phyloP scores from a whole-genome alignment of 2,888 invertebrate species.

The Plemyria rubiginata region DNA sequence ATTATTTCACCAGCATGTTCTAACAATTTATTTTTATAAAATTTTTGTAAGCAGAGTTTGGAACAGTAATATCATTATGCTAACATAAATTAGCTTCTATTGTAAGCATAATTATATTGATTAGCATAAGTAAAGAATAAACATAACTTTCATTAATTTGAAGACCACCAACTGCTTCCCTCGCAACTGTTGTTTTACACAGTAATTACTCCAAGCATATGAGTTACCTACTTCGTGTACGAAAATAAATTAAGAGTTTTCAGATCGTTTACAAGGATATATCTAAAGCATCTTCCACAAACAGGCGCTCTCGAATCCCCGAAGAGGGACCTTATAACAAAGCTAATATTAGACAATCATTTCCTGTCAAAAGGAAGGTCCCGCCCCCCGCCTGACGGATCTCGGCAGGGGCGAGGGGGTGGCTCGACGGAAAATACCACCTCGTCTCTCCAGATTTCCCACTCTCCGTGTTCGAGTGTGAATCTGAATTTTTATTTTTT shows the following conservation, averaged over 20 bases:
- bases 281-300: constrained; percentile 53
- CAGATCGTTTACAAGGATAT: constrained; percentile 50
- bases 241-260: constrained; percentile 33
- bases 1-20: constrained; percentile 42
- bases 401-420: constrained; percentile 50
- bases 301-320: constrained; percentile 68
- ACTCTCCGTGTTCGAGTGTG: constrained; percentile 76
- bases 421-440: constrained; percentile 66
- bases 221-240: constrained; percentile 27
- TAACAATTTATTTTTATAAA: constrained; percentile 47
- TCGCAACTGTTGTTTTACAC: constrained; percentile 8
- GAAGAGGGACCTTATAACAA: constrained; percentile 82
- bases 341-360: constrained; percentile 85
- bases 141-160: constrained; percentile 32
- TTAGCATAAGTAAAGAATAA: constrained; percentile 42
- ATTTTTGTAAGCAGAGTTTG: constrained; percentile 46
- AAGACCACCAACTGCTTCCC: constrained; percentile 29
- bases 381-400: constrained; percentile 59
- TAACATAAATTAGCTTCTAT: constrained; percentile 44
- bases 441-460: constrained; percentile 79
- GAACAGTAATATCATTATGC: constrained; percentile 43
- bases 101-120: constrained; percentile 47
- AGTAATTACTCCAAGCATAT: constrained; percentile 14
- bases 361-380: constrained; percentile 82
- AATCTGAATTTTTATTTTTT: constrained; percentile 81